A percentile compares a stretch with the other conserved stretches of the same genome.
Evolutionary conservation across 2,113 vertebrate genomes (phyloP).

Genomic region (Dipodomys ordii): DNA sequence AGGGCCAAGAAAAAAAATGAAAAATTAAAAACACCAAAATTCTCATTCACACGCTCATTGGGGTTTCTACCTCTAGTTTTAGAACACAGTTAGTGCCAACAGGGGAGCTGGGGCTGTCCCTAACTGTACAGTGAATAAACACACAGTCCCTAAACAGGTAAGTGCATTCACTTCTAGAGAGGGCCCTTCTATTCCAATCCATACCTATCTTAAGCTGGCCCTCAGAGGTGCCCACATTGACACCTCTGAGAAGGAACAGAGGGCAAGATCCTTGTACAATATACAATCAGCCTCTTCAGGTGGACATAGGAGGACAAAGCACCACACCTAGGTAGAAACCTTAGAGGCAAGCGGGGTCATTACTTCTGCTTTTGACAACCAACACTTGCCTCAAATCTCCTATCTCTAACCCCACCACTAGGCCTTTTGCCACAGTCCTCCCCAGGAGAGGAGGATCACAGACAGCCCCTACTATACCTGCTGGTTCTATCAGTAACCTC

Average conservation of each 20-base stretch:
- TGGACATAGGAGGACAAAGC: not conserved
- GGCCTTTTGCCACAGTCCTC: not conserved
- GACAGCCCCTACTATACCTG: not conserved
- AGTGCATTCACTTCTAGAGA: not conserved
- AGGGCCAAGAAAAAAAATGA: too few species aligned
- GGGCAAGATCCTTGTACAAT: too few species aligned
- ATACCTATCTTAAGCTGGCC: too few species aligned
- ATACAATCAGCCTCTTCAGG: too few species aligned
- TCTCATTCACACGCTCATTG: rapidly evolving
- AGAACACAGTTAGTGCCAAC: not conserved
- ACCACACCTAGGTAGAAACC: not conserved
- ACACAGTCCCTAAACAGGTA: too few species aligned
- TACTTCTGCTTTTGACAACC: not conserved
- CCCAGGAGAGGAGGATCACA: too few species aligned
- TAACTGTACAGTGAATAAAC: not conserved
- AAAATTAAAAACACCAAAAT: not conserved
- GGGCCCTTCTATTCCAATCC: not conserved
- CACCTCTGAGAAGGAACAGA: not conserved
- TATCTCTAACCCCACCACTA: not conserved
- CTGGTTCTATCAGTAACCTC: not conserved
- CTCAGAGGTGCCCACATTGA: not conserved
- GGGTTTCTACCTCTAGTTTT: not conserved
- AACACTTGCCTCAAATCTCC: not conserved
- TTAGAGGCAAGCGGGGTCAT: not conserved
- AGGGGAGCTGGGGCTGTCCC: not conserved